Evolutionary conservation across 2,113 vertebrate species (phyloP).

Genomic region (Sterrhoptilus dennistouni): DNA sequence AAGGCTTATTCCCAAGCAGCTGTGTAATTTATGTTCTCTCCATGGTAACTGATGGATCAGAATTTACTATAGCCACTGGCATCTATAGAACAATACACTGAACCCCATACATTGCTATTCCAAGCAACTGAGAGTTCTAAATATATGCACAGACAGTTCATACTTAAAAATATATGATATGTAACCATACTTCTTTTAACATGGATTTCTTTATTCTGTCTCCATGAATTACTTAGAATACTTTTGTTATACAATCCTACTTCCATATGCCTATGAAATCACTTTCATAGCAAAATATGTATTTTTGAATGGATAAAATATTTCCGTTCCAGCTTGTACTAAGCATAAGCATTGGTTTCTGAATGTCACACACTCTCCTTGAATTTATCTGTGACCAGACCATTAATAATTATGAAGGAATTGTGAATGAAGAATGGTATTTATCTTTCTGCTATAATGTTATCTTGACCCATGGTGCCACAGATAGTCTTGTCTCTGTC

Average conservation of each 20-base stretch:
- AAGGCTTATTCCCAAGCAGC: neutral
- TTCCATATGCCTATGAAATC: neutral
- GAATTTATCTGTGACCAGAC: slow-evolving; percentile 53
- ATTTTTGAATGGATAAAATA: slow-evolving; percentile 3
- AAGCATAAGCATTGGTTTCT: neutral
- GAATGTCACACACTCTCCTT: slow-evolving; percentile 49
- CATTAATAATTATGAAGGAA: slow-evolving; percentile 64
- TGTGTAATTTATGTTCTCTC: neutral
- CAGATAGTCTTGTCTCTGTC: slow-evolving; percentile 4
- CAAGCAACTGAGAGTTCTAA: neutral
- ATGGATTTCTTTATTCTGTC: neutral
- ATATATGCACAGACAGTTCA: neutral
- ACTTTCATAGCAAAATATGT: neutral
- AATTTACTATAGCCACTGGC: neutral
- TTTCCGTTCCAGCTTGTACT: neutral
- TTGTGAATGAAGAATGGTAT: slow-evolving; percentile 32
- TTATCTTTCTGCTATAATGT: slow-evolving; percentile 44
- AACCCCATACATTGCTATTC: neutral
- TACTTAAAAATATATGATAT: neutral
- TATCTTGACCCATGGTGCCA: slow-evolving; percentile 47
- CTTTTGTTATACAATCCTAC: neutral
- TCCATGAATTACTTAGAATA: neutral
- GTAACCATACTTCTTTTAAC: neutral
- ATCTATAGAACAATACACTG: neutral
- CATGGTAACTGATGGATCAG: neutral